Evolutionary conservation across 2,113 vertebrate species (phyloP).

Genomic region (Indicator indicator): DNA sequence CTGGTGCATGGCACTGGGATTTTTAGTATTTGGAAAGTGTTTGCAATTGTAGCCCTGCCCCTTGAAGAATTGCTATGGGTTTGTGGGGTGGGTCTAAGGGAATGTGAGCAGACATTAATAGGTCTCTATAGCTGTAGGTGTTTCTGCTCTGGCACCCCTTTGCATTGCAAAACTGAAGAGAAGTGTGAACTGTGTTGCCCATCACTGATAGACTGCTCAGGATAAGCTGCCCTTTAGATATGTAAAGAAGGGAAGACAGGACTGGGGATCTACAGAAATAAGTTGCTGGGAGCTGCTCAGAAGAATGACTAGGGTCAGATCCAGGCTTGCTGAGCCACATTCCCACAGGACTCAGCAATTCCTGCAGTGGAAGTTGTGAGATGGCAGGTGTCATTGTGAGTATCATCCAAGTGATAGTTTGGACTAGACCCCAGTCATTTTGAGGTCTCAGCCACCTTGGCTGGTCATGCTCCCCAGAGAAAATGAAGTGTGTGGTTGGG

Average conservation of each 20-base stretch:
- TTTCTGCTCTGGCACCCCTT: background rate
- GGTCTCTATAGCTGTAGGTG: background rate
- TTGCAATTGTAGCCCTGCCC: background rate
- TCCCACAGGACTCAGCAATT: background rate
- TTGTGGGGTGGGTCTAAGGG: background rate
- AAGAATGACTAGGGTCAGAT: background rate
- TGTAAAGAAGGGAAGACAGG: background rate
- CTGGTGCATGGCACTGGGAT: too few relatives aligned
- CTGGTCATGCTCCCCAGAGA: background rate
- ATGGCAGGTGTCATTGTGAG: background rate
- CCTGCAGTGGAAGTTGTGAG: background rate
- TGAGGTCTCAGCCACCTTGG: background rate
- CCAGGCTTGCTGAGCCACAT: background rate
- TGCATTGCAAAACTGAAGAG: background rate
- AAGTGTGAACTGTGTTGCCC: accelerated
- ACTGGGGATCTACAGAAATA: background rate
- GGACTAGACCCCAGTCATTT: background rate
- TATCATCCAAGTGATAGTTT: background rate
- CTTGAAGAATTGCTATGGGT: accelerated
- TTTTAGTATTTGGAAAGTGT: background rate
- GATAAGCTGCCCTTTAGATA: background rate
- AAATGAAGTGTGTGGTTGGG: background rate
- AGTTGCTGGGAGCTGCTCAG: accelerated
- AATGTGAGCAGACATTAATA: accelerated
- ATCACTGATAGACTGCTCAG: background rate